phyloP scores from a whole-genome alignment of 2,797 vertebrate species.

The Petrocephalus sullivani region DNA sequence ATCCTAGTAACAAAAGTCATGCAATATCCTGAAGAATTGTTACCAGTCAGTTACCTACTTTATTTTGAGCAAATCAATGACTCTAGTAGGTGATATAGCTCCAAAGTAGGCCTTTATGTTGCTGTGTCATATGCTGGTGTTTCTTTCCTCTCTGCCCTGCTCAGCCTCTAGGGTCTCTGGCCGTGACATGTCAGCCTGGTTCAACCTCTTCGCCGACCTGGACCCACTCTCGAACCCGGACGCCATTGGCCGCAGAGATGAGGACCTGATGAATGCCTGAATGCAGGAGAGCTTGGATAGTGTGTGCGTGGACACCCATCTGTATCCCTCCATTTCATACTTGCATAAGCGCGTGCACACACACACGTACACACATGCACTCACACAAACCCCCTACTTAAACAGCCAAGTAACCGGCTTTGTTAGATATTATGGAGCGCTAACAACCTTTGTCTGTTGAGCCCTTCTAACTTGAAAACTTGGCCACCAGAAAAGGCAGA shows the following conservation, averaged over 20 bases:
- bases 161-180: conserved; percentile 44
- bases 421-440: background rate
- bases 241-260: conserved; percentile 66
- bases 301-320: background rate
- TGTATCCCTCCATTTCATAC: background rate
- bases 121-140: background rate
- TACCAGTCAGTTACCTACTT: background rate
- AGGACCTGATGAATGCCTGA: conserved; percentile 72
- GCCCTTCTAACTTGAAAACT: background rate
- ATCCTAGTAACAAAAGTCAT: background rate
- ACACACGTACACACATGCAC: background rate
- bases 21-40: background rate
- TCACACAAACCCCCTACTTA: background rate
- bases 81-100: background rate
- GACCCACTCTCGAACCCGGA: conserved; percentile 75
- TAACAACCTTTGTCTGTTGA: background rate
- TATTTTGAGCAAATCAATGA: background rate
- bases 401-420: background rate
- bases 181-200: conserved; percentile 70
- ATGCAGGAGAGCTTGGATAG: background rate
- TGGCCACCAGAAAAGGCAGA: background rate
- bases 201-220: conserved; percentile 72
- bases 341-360: background rate
- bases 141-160: conserved; percentile 19
- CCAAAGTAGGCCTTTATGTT: background rate